These are phyloP conservation scores for Glossophaga mutica DNA, from an alignment of 2,797 vertebrate species.

Conservation along the genomic window DNA sequence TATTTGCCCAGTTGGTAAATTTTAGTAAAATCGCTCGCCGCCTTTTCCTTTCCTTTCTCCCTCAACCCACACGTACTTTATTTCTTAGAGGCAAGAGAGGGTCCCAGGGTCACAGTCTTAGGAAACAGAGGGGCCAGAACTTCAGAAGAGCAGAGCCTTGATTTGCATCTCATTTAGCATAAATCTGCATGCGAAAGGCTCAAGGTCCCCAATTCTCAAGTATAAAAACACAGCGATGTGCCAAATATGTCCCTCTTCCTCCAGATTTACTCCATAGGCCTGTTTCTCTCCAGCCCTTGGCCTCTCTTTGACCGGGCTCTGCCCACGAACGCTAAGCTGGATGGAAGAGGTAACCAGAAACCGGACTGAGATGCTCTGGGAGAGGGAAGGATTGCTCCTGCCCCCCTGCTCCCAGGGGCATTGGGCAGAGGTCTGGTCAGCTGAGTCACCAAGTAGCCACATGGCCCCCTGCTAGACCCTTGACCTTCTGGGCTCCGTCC, in stretches of 20 bases:
- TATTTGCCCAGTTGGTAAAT: background rate
- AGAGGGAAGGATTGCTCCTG: background rate
- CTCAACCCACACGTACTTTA: background rate
- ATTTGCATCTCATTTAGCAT: constrained; percentile 42
- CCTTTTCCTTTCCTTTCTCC: background rate
- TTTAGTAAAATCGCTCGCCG: background rate
- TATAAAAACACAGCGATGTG: background rate
- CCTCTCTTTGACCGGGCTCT: background rate
- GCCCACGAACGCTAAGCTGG: no score
- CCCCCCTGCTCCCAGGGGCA: background rate
- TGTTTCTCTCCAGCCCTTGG: fast-evolving
- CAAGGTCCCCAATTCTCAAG: background rate
- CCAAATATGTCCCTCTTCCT: background rate
- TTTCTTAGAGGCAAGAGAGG: background rate
- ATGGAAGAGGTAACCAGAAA: background rate
- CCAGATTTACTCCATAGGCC: background rate
- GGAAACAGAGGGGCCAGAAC: background rate
- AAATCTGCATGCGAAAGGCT: background rate
- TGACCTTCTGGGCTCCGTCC: background rate
- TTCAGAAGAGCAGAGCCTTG: background rate
- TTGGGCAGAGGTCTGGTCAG: background rate
- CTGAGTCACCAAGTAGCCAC: background rate
- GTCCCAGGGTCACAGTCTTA: background rate
- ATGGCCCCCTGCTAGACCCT: background rate
- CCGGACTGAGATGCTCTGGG: background rate